These are phyloP conservation scores for Drosophila azteca DNA, from an alignment of 1,140 invertebrate genomes.

Conservation along the genomic window DNA sequence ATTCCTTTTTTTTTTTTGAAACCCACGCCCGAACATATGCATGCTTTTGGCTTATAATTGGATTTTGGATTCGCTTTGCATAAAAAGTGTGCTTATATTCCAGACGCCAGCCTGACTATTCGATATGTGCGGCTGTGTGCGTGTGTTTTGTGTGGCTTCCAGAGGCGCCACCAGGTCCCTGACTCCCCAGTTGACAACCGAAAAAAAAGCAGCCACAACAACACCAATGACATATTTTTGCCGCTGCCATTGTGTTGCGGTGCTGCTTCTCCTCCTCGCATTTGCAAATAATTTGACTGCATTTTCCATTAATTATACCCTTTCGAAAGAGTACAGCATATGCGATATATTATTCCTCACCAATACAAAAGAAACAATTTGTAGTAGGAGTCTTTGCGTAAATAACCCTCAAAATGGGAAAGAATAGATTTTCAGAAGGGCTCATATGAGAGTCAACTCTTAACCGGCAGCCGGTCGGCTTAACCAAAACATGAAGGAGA, in stretches of 20 bases:
- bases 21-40: constrained; percentile 1
- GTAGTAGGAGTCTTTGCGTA: no score
- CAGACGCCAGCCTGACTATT: constrained; percentile 47
- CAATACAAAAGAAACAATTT: no score
- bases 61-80: constrained; percentile 64
- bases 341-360: no score
- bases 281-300: constrained; percentile 50
- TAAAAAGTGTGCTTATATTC: constrained; percentile 48
- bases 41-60: constrained; percentile 55
- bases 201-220: neutral
- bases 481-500: no score
- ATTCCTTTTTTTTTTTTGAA: no score
- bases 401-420: no score
- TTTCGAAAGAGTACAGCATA: no score
- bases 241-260: no score
- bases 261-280: constrained; percentile 1
- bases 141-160: constrained; percentile 41
- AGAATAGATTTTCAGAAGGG: no score
- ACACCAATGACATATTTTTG: constrained; percentile 21
- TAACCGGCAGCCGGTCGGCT: no score
- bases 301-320: constrained; percentile 15
- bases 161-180: constrained; percentile 35
- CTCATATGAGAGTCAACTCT: no score
- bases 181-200: constrained; percentile 14
- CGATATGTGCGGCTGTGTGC: constrained; percentile 3